Evolutionary conservation across 2,797 vertebrate species (phyloP).

Genomic region (Acanthurus leucopareius): DNA sequence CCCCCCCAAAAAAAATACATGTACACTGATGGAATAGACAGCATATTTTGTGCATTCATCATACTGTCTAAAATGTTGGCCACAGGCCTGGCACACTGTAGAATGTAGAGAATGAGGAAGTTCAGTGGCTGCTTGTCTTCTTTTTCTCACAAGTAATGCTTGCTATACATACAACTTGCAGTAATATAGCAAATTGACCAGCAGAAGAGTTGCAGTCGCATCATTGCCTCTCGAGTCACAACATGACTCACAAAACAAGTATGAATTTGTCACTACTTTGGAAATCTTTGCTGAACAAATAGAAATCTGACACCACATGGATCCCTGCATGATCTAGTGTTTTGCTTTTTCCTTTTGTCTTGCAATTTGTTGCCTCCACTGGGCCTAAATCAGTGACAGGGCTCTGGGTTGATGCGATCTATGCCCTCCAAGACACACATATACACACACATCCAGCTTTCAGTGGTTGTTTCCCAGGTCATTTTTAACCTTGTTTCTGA

Average conservation of each 20-base stretch:
- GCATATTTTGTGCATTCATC: background rate
- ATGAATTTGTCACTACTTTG: conserved; percentile 63
- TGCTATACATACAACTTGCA: background rate
- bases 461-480: conserved; percentile 28
- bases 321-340: conserved; percentile 19
- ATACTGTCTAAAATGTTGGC: conserved; percentile 1
- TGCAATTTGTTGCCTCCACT: conserved; percentile 13
- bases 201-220: background rate
- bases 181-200: background rate
- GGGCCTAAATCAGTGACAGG: conserved; percentile 2
- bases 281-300: conserved; percentile 53
- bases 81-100: background rate
- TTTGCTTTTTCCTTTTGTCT: conserved; percentile 36
- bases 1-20: background rate
- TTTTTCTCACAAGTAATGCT: background rate
- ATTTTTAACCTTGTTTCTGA: conserved; percentile 15
- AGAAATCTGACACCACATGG: conserved; percentile 54
- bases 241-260: conserved; percentile 65
- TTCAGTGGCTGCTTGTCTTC: background rate
- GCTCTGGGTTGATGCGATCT: conserved; percentile 32
- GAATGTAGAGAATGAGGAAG: conserved; percentile 26
- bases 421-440: background rate
- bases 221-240: conserved; percentile 39
- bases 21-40: background rate
- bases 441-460: background rate